Conservation (phyloP, 2,797 vertebrate genomes). For the Linurgus olivaceus region DNA sequence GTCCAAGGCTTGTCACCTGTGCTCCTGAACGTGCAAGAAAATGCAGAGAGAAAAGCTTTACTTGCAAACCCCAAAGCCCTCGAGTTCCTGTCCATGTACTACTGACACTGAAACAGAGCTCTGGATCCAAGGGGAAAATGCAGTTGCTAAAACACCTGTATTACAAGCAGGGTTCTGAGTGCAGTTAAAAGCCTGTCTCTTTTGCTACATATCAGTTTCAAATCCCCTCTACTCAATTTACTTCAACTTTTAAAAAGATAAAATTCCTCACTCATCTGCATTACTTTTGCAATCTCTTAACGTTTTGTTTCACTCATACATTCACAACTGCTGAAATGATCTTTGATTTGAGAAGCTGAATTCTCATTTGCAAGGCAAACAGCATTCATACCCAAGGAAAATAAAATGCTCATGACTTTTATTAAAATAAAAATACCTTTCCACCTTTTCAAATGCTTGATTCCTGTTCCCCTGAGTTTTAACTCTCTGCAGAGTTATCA, state of each 20-base stretch:
- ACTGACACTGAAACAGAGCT: background rate
- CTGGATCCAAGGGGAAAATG: background rate
- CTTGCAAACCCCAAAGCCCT: background rate
- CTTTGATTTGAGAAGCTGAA: background rate
- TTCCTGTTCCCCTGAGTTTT: conserved; percentile 14
- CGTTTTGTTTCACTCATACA: background rate
- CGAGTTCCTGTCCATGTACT: background rate
- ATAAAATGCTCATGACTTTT: background rate
- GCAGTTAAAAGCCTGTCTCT: background rate
- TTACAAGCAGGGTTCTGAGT: background rate
- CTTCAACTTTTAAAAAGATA: background rate
- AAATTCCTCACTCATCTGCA: background rate
- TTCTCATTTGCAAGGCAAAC: conserved; percentile 7
- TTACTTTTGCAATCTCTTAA: background rate
- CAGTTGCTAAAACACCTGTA: background rate
- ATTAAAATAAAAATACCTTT: background rate
- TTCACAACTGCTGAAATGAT: background rate
- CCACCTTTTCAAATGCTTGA: background rate
- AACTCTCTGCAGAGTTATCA: conserved; percentile 50
- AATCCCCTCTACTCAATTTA: background rate
- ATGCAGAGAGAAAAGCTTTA: rapidly evolving
- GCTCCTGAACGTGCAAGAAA: background rate
- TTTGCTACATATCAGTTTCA: background rate
- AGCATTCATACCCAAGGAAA: background rate
- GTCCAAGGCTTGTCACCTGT: background rate